These are phyloP conservation scores for Erebia aethiops DNA, from an alignment of 2,888 invertebrate species.

Conservation along the genomic window DNA sequence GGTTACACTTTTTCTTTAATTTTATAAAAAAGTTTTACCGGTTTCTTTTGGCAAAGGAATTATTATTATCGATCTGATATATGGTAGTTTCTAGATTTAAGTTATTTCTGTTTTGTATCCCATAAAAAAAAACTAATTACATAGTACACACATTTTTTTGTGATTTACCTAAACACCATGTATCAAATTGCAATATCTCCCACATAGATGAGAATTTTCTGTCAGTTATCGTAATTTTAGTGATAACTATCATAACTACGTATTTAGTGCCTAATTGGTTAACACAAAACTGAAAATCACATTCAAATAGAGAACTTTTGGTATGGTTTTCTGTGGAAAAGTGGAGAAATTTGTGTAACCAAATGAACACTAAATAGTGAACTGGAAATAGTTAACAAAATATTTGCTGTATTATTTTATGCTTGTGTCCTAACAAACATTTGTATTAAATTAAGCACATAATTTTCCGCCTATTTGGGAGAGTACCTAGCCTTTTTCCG, in stretches of 20 bases:
- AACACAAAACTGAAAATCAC: background rate
- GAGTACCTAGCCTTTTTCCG: background rate
- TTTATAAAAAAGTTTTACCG: constrained; percentile 23
- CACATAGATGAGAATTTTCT: background rate
- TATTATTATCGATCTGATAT: background rate
- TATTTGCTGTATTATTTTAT: no score
- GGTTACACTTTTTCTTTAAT: constrained; percentile 26
- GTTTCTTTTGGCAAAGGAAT: constrained; percentile 12
- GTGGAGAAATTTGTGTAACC: no score
- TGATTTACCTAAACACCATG: background rate
- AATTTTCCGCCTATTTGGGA: background rate
- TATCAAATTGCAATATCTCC: constrained; percentile 5
- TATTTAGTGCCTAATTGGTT: background rate
- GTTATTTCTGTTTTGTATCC: background rate
- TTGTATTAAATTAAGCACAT: background rate
- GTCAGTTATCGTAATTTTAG: background rate
- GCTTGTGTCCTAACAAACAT: no score
- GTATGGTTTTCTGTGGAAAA: background rate
- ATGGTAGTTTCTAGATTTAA: background rate
- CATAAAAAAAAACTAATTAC: background rate
- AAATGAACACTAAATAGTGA: no score
- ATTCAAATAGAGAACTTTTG: background rate
- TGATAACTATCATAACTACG: background rate
- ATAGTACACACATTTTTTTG: background rate
- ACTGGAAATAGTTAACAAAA: no score